Evolutionary conservation across 1,140 invertebrate genomes (phyloP).

Genomic region (Sarcophaga peregrina): DNA sequence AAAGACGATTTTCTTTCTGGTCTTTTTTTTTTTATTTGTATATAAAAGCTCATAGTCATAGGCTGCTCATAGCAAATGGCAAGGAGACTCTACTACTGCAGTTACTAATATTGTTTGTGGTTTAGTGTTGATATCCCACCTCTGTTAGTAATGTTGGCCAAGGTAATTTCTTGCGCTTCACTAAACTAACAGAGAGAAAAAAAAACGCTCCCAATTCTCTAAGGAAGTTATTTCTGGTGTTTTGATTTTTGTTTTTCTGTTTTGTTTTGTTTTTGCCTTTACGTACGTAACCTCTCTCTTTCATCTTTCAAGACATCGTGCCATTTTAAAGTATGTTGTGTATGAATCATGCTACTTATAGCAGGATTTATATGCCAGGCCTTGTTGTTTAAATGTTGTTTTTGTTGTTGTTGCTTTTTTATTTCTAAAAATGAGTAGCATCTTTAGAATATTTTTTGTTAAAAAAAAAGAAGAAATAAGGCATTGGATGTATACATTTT

Average conservation of each 20-base stretch:
- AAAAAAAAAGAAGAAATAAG: background rate
- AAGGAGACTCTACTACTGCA: background rate
- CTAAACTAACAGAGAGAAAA: background rate
- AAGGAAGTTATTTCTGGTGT: constrained; percentile 27
- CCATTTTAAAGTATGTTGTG: constrained; percentile 18
- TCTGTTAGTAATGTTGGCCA: constrained; percentile 21
- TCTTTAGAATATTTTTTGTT: background rate
- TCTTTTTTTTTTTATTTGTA: background rate
- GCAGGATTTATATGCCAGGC: background rate
- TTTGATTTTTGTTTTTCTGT: too few relatives aligned
- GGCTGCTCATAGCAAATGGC: constrained; percentile 3
- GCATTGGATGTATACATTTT: background rate
- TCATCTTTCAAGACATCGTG: background rate
- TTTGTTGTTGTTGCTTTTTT: too few relatives aligned
- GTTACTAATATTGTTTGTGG: constrained; percentile 8
- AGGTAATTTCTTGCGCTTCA: background rate
- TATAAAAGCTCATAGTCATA: constrained; percentile 9
- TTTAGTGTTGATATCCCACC: constrained; percentile 37
- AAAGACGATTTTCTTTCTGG: constrained; percentile 1
- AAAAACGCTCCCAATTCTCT: constrained; percentile 40
- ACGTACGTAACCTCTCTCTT: background rate
- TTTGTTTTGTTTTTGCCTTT: too few relatives aligned
- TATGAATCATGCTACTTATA: constrained; percentile 33
- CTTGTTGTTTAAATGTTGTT: too few relatives aligned
- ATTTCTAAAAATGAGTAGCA: background rate